Base-by-base conservation (phyloP, 2,888 invertebrate species). In the Latrodectus hesperus region DNA sequence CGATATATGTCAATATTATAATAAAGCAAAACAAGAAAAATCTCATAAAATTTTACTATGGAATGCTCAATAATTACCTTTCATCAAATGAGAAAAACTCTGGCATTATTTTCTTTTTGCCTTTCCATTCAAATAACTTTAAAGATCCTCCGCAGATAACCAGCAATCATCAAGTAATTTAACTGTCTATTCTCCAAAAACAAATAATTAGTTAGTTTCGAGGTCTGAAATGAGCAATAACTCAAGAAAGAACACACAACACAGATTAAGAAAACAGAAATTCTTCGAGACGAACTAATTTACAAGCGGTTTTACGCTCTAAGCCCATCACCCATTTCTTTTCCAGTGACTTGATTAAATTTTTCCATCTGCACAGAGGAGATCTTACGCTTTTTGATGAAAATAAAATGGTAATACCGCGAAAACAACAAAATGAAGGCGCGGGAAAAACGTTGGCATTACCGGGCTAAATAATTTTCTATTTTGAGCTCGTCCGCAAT, bases 381-480 rank as follows among this genome's bases (percentile, higher is more conserved):
- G 22, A 60, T 60, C n/a, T 8, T 5, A 60, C 60, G 11, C 60
- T 60, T 9, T 60, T 38, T n/a, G 60, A 60, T 60, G 60, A n/a
- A 60, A 60, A 60, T 60, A 60, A 60, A 60, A 60, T 60, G 60
- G 60, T 60, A 60, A 60, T 60, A 60, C 60, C 60, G 12, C 14
- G 60, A n/a, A 16, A 60, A 60, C 60, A 60, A 60, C 60, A 60
- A 60, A 72, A 79, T 9, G 68, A 52, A 77, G 38, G 26, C 16
- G 51, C 52, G 22, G 22, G 71, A 49, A 80, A 60, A 64, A 72
- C 68, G 60, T 60, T 55, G n/a, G 51, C 64, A 72, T 70, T 72
- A 80, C 68, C 74, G 38, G 38, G 55, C 82, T 70, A 82, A 82
- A 82, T 82, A 82, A 67, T 75, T 70, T 73, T 53, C 52, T 38